These are phyloP conservation scores for Cyphomyrus plagiostoma DNA, from an alignment of 2,113 vertebrate species.

Conservation along the genomic window DNA sequence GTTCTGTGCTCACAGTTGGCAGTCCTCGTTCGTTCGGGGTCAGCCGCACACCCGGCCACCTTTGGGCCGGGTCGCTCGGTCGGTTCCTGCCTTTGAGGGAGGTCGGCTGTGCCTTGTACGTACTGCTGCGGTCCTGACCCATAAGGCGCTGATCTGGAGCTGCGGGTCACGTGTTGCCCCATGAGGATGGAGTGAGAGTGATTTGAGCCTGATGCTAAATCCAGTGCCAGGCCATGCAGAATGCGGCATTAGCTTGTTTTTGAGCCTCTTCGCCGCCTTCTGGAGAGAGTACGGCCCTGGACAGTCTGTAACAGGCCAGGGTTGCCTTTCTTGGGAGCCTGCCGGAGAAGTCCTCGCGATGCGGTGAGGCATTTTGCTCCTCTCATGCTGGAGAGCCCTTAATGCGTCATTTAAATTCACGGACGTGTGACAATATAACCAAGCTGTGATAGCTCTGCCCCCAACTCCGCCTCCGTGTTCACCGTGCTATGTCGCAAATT, in stretches of 20 bases:
- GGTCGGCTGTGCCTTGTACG: neutral
- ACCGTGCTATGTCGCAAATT: conserved; percentile 50
- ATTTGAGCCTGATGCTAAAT: neutral
- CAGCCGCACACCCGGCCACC: neutral
- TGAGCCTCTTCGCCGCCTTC: neutral
- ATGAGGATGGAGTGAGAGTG: neutral
- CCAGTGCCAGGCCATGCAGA: neutral
- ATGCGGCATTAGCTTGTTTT: neutral
- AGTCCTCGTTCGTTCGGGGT: neutral
- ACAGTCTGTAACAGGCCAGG: neutral
- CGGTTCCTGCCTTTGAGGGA: neutral
- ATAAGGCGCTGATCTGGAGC: neutral
- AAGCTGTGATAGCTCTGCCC: conserved; percentile 13
- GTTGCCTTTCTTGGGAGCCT: neutral
- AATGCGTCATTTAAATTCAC: conserved; percentile 14
- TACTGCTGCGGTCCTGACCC: neutral
- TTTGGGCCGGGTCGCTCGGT: neutral
- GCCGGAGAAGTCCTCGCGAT: neutral
- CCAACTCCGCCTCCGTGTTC: conserved; percentile 11
- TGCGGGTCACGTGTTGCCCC: neutral
- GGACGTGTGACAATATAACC: neutral
- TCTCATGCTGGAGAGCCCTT: neutral
- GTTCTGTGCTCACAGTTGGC: neutral
- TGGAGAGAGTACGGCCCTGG: neutral
- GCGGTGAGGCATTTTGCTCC: neutral